Base-by-base conservation (phyloP, 2,113 vertebrate species). In the Thunnus thynnus region DNA sequence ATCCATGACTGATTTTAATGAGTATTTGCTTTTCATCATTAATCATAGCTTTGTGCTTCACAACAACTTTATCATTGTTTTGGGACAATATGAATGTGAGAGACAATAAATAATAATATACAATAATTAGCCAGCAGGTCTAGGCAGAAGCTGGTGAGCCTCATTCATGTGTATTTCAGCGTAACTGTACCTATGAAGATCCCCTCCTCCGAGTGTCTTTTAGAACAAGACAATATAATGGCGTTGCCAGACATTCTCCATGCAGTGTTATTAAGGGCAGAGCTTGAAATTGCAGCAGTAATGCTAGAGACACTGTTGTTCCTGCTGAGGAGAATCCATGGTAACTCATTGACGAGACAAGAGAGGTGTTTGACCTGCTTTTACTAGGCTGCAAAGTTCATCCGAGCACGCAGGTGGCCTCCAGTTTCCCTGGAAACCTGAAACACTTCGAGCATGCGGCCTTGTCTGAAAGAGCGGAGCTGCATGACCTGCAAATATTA, bases 381-480 rank as follows among this genome's bases (percentile, higher is more conserved):
- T 93, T 88, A 88, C 88, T 52, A 20, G 76, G 81, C 72, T 82
- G 84, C 89, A 85, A 91, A 90, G 92, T 93, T 91, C 86, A 93
- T 36, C 47, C 47, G 13, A 57, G 63, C 77, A 76, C n/a, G 14
- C 85, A 84, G 75, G 85, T 90, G 77, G 86, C 83, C 80, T 84
- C 72, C 58, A 65, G 94, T 94, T 93, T 81, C 93, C 92, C 17
- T 89, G 91, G 93, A 91, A 92, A 89, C 91, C 78, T 18, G 2
- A 87, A 92, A 86, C 78, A 80, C 65, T 44, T 32, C 1, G 55
- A 47, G 50, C 60, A 60, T 46, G 55, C 78, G 65, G 50, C 71
- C 76, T 57, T 51, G 62, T 72, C 52, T 78, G 62, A 85, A 79
- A 83, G 66, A 74, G 82, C 65, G 47, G 52, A 36, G 66, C 82